Evolutionary conservation across 2,888 invertebrate species (phyloP), one percentile per base, ranked within the genome.

Genomic region (Caenorhabditis sp.): DNA sequence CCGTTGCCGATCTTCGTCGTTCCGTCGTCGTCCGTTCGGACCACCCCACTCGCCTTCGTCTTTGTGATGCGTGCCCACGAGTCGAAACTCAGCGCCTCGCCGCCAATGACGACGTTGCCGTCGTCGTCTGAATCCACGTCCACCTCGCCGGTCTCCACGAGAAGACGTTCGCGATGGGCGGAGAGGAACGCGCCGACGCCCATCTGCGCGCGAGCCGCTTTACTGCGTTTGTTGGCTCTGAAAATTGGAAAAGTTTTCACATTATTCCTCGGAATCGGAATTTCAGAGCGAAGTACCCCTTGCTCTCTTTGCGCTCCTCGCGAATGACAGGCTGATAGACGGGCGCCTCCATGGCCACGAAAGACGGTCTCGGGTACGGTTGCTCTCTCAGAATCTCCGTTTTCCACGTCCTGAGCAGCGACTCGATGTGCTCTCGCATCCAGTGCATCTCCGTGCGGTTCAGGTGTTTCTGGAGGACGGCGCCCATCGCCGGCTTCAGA

Each of bases 71-170:
- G 55, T 8, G 81, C 84, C 82, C 83, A 84, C 2, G 83, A 80
- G 20, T 84, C 83, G 53, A 84, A 84, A 52, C 78, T 80, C 27
- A 84, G 56, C 26, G 70, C 56, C 30, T 82, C 83, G 43, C 80
- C 84, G 26, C 75, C 77, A 15, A 82, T 52, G 32, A 74, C 39
- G 13, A 68, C 46, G 46, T 81, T 81, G 41, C 82, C 82, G 26
- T 74, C 59, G 11, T 78, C 76, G 37, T 82, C 81, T 27, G 81
- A 79, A 26, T 79, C 79, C 24, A 82, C 39, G 4, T 81, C 79
- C 7, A 81, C 30, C 13, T 73, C 74, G 9, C 82, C 82, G 0
- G 63, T 20, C 27, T 81, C 82, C 1, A 76, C 41, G 7, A 52
- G 41, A 13, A 73, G 46, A 4, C 56, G 48, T 2, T 56, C 43